Percentiles rank a stretch among this genome's conserved stretches.
phyloP scores from a whole-genome alignment of 1,140 invertebrate genomes.

The Caerostris darwini region DNA sequence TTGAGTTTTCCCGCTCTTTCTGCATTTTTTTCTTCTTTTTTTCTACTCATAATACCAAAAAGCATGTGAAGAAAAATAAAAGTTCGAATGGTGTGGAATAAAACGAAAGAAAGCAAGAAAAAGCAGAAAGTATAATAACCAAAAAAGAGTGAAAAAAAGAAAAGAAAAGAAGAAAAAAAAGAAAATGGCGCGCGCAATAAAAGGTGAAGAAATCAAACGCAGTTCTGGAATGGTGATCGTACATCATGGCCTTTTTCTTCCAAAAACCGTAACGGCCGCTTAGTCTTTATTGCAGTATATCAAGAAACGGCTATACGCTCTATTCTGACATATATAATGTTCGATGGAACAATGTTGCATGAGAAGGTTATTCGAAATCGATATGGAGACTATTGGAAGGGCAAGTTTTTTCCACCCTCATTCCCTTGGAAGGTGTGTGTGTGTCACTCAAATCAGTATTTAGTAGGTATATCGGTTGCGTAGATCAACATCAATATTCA shows the following conservation, averaged over 20 bases:
- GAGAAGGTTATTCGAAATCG: constrained; percentile 48
- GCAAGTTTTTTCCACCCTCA: neutral
- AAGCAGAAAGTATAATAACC: neutral
- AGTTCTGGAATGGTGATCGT: constrained; percentile 63
- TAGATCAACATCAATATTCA: constrained; percentile 40
- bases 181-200: constrained; percentile 54
- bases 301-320: constrained; percentile 50
- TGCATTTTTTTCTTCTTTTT: neutral
- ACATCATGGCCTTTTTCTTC: constrained; percentile 56
- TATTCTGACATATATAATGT: constrained; percentile 34
- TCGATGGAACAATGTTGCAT: constrained; percentile 40
- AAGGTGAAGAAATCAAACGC: constrained; percentile 73
- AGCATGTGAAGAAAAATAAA: neutral
- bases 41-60: neutral
- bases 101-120: constrained; percentile 26
- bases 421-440: neutral
- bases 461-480: constrained; percentile 10
- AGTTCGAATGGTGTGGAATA: neutral
- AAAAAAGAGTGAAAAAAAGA: constrained; percentile 7
- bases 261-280: constrained; percentile 59
- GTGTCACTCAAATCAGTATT: constrained; percentile 52
- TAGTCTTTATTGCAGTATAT: constrained; percentile 69
- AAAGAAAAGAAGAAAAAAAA: neutral
- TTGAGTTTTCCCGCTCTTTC: constrained; percentile 32
- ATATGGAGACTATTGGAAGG: constrained; percentile 19